Percentiles rank a stretch among this genome's conserved stretches.
phyloP scores from a whole-genome alignment of 2,888 invertebrate species.

The Drosophila helvetica region DNA sequence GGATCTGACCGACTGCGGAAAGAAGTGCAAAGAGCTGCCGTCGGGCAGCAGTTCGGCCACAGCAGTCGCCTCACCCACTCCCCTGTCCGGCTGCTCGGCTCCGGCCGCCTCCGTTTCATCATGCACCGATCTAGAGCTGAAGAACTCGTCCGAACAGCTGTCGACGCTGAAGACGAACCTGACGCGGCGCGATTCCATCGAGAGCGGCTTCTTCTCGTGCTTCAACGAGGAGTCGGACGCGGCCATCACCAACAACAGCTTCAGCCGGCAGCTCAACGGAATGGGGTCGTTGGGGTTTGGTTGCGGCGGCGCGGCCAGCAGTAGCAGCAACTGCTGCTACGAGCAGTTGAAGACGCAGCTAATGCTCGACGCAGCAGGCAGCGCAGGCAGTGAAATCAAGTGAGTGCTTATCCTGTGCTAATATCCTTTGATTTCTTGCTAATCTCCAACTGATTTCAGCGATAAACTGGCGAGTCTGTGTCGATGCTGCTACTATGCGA shows the following conservation, averaged over 20 bases:
- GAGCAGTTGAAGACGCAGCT: slow-evolving; percentile 82
- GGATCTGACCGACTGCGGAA: slow-evolving; percentile 63
- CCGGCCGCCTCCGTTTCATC: slow-evolving; percentile 63
- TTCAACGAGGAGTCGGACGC: slow-evolving; percentile 91
- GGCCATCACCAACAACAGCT: slow-evolving; percentile 84
- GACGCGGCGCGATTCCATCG: slow-evolving; percentile 92
- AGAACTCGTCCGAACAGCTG: slow-evolving; percentile 68
- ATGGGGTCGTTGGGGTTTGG: slow-evolving; percentile 64
- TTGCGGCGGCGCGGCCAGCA: slow-evolving; percentile 56
- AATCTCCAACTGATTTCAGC: slow-evolving; percentile 50
- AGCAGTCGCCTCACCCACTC: slow-evolving; percentile 38
- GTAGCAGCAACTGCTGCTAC: slow-evolving; percentile 76
- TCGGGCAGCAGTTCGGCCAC: slow-evolving; percentile 26
- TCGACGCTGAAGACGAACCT: slow-evolving; percentile 81
- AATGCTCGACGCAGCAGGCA: slow-evolving; percentile 70
- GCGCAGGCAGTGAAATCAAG: slow-evolving; percentile 72
- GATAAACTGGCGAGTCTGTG: slow-evolving; percentile 83
- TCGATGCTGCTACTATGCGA: slow-evolving; percentile 82
- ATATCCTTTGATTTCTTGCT: background rate
- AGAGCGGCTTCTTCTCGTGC: slow-evolving; percentile 95
- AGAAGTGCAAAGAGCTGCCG: slow-evolving; percentile 54
- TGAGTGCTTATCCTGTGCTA: slow-evolving; percentile 59
- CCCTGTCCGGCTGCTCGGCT: slow-evolving; percentile 50
- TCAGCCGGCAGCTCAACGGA: slow-evolving; percentile 74
- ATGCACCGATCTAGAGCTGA: slow-evolving; percentile 70